Conservation (phyloP, 2,113 vertebrate species). For the Anguilla rostrata region DNA sequence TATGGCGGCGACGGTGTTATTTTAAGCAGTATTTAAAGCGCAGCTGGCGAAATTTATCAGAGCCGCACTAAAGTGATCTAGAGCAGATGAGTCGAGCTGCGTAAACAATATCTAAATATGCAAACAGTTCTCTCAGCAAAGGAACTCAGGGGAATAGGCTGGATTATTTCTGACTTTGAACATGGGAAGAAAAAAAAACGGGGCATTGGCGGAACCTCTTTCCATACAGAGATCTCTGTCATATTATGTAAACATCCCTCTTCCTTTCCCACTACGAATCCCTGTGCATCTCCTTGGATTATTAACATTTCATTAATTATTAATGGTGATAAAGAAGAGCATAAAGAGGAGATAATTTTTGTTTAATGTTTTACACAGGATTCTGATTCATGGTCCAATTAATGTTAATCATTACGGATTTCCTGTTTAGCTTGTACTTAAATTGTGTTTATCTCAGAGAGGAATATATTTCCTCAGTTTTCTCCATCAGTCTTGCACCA, state of each 20-base stretch:
- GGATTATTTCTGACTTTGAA: constrained; percentile 85
- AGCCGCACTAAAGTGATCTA: constrained; percentile 80
- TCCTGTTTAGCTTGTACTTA: constrained; percentile 72
- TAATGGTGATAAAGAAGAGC: constrained; percentile 55
- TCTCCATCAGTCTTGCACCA: neutral
- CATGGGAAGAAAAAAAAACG: constrained; percentile 58
- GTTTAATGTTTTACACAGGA: constrained; percentile 75
- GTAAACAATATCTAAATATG: constrained; percentile 96
- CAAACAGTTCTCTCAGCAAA: constrained; percentile 82
- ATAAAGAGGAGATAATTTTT: constrained; percentile 78
- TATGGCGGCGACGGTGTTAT: constrained; percentile 80
- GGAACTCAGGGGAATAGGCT: constrained; percentile 79
- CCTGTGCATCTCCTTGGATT: constrained; percentile 68
- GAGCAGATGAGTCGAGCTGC: constrained; percentile 82
- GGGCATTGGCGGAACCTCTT: constrained; percentile 80
- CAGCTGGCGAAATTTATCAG: constrained; percentile 92
- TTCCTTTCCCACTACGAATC: constrained; percentile 71
- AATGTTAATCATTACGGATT: constrained; percentile 73
- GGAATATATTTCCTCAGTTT: neutral
- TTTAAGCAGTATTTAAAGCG: constrained; percentile 90
- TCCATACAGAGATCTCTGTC: constrained; percentile 68
- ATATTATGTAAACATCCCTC: constrained; percentile 77
- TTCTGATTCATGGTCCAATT: constrained; percentile 69
- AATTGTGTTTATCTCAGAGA: constrained; percentile 55
- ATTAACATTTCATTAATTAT: constrained; percentile 85